phyloP scores from a whole-genome alignment of 2,797 vertebrate genomes.

The Pogoniulus pusillus region DNA sequence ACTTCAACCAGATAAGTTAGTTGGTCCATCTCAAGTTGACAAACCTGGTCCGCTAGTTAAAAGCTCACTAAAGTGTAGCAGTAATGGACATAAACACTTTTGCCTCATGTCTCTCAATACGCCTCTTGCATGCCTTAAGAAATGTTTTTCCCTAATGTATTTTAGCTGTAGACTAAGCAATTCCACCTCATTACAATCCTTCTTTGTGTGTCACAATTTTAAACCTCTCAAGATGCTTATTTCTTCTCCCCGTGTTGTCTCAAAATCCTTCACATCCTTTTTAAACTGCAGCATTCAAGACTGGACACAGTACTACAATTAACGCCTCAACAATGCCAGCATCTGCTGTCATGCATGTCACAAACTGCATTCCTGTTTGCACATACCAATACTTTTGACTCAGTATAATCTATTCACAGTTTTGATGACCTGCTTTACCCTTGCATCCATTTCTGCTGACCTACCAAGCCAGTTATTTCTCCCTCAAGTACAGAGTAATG shows the following conservation, averaged over 20 bases:
- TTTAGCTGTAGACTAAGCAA: neutral
- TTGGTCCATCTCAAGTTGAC: neutral
- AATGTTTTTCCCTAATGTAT: neutral
- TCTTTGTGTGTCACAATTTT: neutral
- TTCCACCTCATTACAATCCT: neutral
- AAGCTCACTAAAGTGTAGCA: neutral
- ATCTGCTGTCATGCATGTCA: neutral
- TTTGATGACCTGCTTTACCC: conserved; percentile 3
- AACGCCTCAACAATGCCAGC: neutral
- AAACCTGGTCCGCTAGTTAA: neutral
- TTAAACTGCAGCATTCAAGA: neutral
- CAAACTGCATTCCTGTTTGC: neutral
- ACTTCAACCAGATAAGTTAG: neutral
- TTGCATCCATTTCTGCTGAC: neutral
- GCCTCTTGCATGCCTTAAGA: neutral
- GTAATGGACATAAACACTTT: neutral
- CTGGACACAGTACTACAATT: neutral
- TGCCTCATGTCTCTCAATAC: neutral
- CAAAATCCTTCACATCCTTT: neutral
- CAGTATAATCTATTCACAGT: neutral
- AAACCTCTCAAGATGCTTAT: neutral
- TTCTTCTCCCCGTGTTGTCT: neutral
- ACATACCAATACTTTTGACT: neutral
- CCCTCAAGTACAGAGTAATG: conserved; percentile 16
- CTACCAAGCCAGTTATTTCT: conserved; percentile 5